phyloP scores from a whole-genome alignment of 2,888 invertebrate genomes.

The Caenorhabditis afra region DNA sequence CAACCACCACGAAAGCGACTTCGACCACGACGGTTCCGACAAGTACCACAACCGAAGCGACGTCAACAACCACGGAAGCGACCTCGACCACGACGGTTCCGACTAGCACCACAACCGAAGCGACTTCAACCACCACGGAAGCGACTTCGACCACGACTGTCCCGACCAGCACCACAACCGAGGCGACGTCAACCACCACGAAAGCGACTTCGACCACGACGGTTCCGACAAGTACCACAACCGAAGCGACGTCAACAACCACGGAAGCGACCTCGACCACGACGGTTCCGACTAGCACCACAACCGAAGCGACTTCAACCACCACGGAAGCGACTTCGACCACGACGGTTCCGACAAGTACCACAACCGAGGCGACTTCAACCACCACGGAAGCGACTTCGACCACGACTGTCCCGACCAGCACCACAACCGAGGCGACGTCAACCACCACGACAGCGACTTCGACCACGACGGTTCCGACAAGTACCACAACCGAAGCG shows the following conservation, averaged over 20 bases:
- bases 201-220: constrained; percentile 11
- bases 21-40: constrained; percentile 17
- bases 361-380: constrained; percentile 15
- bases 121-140: constrained; percentile 8
- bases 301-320: constrained; percentile 2
- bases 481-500: background rate
- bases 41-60: background rate
- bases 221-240: constrained; percentile 6
- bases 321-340: constrained; percentile 33
- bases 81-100: constrained; percentile 14
- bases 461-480: background rate
- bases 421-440: background rate
- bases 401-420: constrained; percentile 17
- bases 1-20: constrained; percentile 18
- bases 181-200: constrained; percentile 5
- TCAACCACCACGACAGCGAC: constrained; percentile 6
- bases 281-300: constrained; percentile 7
- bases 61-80: constrained; percentile 13
- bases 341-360: constrained; percentile 6
- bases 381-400: constrained; percentile 21
- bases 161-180: constrained; percentile 23
- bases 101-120: constrained; percentile 8
- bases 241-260: constrained; percentile 19
- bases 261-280: constrained; percentile 7
- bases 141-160: constrained; percentile 24